Percentiles rank a stretch among this genome's conserved stretches.
Evolutionary conservation across 2,888 invertebrate species (phyloP).

Genomic region (Cetonia aurata): DNA sequence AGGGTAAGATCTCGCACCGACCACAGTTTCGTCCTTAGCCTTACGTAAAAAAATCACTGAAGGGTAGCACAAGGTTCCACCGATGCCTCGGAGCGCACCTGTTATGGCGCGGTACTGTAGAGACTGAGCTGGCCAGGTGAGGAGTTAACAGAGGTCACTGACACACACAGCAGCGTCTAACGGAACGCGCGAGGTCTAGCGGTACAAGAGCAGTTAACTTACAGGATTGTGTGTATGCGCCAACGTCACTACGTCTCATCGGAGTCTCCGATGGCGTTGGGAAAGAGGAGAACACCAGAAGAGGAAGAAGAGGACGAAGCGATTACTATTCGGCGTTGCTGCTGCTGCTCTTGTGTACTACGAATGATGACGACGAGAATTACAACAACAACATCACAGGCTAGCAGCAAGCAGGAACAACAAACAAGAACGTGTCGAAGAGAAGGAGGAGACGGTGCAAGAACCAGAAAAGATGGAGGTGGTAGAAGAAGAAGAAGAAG

Average conservation of each 20-base stretch:
- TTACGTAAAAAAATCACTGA: slow-evolving; percentile 41
- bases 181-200: slow-evolving; percentile 62
- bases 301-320: slow-evolving; percentile 38
- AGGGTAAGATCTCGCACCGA: slow-evolving; percentile 28
- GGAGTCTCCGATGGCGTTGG: slow-evolving; percentile 51
- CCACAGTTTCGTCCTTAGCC: slow-evolving; percentile 29
- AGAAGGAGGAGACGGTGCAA: background rate
- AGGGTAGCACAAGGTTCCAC: slow-evolving; percentile 46
- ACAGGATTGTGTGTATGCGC: slow-evolving; percentile 66
- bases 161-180: slow-evolving; percentile 64
- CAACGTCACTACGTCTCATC: slow-evolving; percentile 55
- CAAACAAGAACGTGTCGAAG: slow-evolving; percentile 11
- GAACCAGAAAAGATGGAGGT: background rate
- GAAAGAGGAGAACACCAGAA: slow-evolving; percentile 24
- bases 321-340: slow-evolving; percentile 21
- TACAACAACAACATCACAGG: slow-evolving; percentile 32
- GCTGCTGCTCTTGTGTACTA: slow-evolving; percentile 30
- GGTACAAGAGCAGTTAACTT: slow-evolving; percentile 67
- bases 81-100: slow-evolving; percentile 61
- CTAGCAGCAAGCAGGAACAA: background rate
- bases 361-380: background rate
- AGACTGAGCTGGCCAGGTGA: slow-evolving; percentile 66
- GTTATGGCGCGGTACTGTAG: slow-evolving; percentile 65
- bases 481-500: slow-evolving; percentile 7
- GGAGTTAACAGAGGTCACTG: slow-evolving; percentile 66